phyloP scores from a whole-genome alignment of 2,888 invertebrate genomes.

The Nudaria mundana region DNA sequence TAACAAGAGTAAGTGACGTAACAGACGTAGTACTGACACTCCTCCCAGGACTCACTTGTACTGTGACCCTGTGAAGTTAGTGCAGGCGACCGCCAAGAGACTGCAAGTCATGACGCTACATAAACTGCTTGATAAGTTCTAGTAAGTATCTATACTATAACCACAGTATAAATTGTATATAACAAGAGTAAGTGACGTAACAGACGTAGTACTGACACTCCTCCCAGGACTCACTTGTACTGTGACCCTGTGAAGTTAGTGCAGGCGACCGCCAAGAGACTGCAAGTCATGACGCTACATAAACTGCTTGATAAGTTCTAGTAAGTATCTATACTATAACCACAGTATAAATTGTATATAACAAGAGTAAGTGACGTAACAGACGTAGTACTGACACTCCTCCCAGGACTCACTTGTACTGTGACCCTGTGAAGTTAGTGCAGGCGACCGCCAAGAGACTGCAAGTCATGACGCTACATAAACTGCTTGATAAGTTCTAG shows the following conservation, averaged over 20 bases:
- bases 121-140: slow-evolving; percentile 74
- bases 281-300: slow-evolving; percentile 74
- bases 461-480: slow-evolving; percentile 73
- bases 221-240: slow-evolving; percentile 46
- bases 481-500: slow-evolving; percentile 75
- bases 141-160: slow-evolving; percentile 41
- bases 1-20: slow-evolving; percentile 44
- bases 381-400: slow-evolving; percentile 44
- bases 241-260: slow-evolving; percentile 80
- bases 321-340: too few relatives aligned
- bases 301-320: slow-evolving; percentile 75
- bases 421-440: slow-evolving; percentile 80
- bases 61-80: slow-evolving; percentile 78
- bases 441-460: slow-evolving; percentile 80
- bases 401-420: slow-evolving; percentile 48
- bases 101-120: slow-evolving; percentile 75
- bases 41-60: slow-evolving; percentile 44
- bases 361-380: slow-evolving; percentile 44
- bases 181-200: slow-evolving; percentile 45
- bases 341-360: too few relatives aligned
- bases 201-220: slow-evolving; percentile 42
- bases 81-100: slow-evolving; percentile 80
- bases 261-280: slow-evolving; percentile 78
- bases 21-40: slow-evolving; percentile 41
- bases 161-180: too few relatives aligned